Base-by-base conservation (phyloP, 92 coral and sea anemone genomes). In the Porites rus region DNA sequence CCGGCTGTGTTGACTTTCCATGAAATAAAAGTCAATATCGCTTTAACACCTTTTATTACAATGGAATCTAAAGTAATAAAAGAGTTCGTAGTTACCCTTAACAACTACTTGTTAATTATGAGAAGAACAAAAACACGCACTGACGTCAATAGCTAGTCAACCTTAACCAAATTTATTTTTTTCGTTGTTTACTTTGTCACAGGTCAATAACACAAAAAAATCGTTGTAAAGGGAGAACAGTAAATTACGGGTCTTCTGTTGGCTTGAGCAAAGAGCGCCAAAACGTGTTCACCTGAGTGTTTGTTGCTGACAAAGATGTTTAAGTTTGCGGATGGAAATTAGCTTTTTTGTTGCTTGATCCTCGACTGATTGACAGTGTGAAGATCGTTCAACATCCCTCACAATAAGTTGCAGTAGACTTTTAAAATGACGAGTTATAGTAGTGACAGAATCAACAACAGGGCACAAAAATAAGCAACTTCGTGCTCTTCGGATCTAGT, bases 131-230 rank as follows among this genome's bases (percentile, higher is more conserved):
- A 67, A 69, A 52, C 66, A 18, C 70, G 84, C 43, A 52, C 11
- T 66, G 84, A 79, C 84, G 84, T 79, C 84, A 79, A 51, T 0
- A 79, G 24, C 25, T 74, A 79, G 20, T 79, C 64, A 43, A 54
- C 74, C 83, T 21, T 6, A 74, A 74, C 78, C 28, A 22, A 74
- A 14, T 56, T 6, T 50, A 11, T 52, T 67, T 52, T 52, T 74
- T 51, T 38, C 46, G 6, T 9, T 52, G 78, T 74, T 19, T 74
- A 16, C 10, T 51, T 51, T 72, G 77, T 51, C 25, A 72, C 59
- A 72, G 46, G 4, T 38, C 46, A 38, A 4, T 4, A 38, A 38
- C 46, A 0, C 7, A 38, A 38, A 38, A 38, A 38, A 38, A 38
- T 38, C 46, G 0, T 38, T 38, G 61, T 14, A 17, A 56, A 10